Evolutionary conservation across 1,140 invertebrate species (phyloP).

Genomic region (Leptopilina boulardi): DNA sequence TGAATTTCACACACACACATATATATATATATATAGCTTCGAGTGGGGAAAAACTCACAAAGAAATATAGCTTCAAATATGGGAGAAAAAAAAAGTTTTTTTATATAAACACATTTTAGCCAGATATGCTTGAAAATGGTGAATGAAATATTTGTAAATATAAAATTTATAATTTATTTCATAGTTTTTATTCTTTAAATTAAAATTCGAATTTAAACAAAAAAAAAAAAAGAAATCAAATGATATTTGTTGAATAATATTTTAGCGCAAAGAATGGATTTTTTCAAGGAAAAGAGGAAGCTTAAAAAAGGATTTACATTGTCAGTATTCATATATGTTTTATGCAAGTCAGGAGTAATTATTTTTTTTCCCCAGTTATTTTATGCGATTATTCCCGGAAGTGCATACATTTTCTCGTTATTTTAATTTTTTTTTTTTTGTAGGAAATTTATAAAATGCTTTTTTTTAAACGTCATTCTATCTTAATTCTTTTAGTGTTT

Average conservation of each 20-base stretch:
- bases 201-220: neutral
- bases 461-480: too few species aligned
- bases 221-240: neutral
- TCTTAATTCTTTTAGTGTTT: neutral
- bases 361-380: neutral
- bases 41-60: neutral
- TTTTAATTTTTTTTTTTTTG: neutral
- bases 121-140: neutral
- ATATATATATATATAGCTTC: neutral
- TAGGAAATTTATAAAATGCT: neutral
- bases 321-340: neutral
- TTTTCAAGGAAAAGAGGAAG: neutral
- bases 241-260: neutral
- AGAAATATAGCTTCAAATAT: too few species aligned
- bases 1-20: conserved; percentile 3
- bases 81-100: neutral
- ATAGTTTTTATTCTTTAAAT: too few species aligned
- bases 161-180: too few species aligned
- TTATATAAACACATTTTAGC: neutral
- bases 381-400: neutral
- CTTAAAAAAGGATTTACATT: neutral
- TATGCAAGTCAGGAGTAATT: neutral
- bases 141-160: too few species aligned
- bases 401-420: neutral
- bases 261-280: neutral